Percentiles rank a stretch among this genome's conserved stretches.
These are phyloP conservation scores for Thalpophila matura DNA, from an alignment of 2,888 invertebrate species.

Conservation along the genomic window DNA sequence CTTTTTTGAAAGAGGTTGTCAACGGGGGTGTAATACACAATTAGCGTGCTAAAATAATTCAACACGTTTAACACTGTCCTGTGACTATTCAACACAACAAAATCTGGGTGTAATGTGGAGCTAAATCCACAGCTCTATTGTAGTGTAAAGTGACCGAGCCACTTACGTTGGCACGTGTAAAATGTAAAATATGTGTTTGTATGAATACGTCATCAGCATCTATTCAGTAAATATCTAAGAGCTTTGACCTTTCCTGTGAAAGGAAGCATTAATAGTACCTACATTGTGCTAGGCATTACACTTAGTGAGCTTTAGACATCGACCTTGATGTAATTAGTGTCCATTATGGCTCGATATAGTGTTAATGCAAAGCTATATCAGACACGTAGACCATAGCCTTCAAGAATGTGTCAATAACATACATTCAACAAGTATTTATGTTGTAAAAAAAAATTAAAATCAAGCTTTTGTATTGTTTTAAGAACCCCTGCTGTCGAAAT, in stretches of 20 bases:
- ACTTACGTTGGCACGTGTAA: slow-evolving; percentile 33
- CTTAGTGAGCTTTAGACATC: slow-evolving; percentile 41
- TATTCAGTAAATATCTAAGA: slow-evolving; percentile 45
- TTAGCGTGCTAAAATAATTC: background rate
- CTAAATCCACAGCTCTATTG: slow-evolving; percentile 26
- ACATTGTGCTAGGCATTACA: slow-evolving; percentile 32
- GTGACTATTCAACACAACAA: slow-evolving; percentile 10
- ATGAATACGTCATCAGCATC: slow-evolving; percentile 48
- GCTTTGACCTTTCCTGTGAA: slow-evolving; percentile 38
- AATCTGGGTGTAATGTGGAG: slow-evolving; percentile 3
- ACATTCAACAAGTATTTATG: too few species aligned
- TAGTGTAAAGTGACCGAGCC: slow-evolving; percentile 23
- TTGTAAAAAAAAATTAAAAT: too few species aligned
- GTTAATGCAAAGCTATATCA: slow-evolving; percentile 14
- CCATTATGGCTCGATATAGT: slow-evolving; percentile 24
- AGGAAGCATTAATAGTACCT: slow-evolving; percentile 1
- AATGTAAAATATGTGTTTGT: slow-evolving; percentile 40
- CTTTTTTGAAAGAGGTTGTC: too few species aligned
- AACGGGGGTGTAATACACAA: too few species aligned
- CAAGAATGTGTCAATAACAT: too few species aligned
- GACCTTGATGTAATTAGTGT: slow-evolving; percentile 36
- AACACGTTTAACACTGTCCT: background rate
- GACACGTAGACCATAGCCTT: slow-evolving; percentile 19
- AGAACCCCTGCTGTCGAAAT: too few species aligned
- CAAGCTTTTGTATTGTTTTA: too few species aligned